phyloP scores from a whole-genome alignment of 2,113 vertebrate genomes.

The Neomonachus schauinslandi region DNA sequence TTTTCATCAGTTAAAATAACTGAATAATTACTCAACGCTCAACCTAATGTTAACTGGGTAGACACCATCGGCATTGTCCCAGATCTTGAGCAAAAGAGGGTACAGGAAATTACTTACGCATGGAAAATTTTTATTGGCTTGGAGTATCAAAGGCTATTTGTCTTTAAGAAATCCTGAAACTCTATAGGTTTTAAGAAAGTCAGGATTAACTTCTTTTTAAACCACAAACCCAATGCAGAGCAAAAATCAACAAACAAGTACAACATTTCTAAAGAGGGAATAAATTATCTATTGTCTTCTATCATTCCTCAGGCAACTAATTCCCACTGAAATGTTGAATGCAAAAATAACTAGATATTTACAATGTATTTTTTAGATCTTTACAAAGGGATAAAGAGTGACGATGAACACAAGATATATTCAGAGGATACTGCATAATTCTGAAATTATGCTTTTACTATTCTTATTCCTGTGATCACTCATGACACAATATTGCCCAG shows the following conservation, averaged over 20 bases:
- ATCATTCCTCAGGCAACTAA: constrained; percentile 64
- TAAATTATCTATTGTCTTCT: constrained; percentile 71
- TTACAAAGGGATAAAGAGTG: not conserved
- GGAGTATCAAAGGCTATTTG: constrained; percentile 61
- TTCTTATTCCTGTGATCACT: not conserved
- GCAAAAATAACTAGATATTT: constrained; percentile 45
- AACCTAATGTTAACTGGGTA: constrained; percentile 46
- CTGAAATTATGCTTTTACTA: not conserved
- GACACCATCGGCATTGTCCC: not conserved
- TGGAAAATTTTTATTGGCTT: constrained; percentile 66
- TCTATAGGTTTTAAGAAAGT: constrained; percentile 72
- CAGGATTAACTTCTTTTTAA: constrained; percentile 71
- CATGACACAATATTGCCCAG: not conserved
- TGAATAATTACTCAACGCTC: constrained; percentile 27
- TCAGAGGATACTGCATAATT: not conserved
- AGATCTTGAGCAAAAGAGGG: constrained; percentile 33
- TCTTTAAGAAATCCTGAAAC: constrained; percentile 74
- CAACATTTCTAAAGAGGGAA: constrained; percentile 67
- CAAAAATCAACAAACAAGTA: constrained; percentile 75
- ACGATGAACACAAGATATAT: not conserved
- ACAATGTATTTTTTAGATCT: constrained; percentile 26
- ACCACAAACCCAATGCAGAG: constrained; percentile 69
- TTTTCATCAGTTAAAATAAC: constrained; percentile 34
- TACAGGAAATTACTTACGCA: constrained; percentile 28
- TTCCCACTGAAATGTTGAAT: constrained; percentile 35